A percentile compares a stretch with the other conserved stretches of the same genome.
Conservation (phyloP, 1,140 invertebrate genomes). For the Drosophila pseudoananassae region DNA sequence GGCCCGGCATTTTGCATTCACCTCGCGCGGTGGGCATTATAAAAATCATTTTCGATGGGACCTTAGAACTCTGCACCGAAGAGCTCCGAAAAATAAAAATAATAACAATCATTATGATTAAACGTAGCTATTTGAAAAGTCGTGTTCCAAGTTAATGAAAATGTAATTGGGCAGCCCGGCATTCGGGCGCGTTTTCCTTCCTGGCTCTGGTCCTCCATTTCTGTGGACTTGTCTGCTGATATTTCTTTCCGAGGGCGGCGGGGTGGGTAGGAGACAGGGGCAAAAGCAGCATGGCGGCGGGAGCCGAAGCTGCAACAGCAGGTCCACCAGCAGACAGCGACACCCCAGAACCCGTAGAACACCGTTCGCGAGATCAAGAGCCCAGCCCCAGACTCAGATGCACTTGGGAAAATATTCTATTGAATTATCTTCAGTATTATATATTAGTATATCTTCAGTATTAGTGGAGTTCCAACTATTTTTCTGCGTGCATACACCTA, state of each 20-base stretch:
- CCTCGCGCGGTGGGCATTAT: slow-evolving; percentile 39
- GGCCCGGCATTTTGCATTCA: slow-evolving; percentile 42
- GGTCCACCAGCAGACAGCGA: slow-evolving; percentile 38
- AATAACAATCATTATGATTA: slow-evolving; percentile 84
- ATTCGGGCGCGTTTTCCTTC: slow-evolving; percentile 52
- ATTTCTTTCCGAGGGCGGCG: background rate
- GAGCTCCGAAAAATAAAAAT: slow-evolving; percentile 50
- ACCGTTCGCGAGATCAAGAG: slow-evolving; percentile 21
- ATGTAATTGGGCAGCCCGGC: slow-evolving; percentile 76
- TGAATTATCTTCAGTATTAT: too few relatives aligned
- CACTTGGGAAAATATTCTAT: background rate
- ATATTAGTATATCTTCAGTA: too few relatives aligned
- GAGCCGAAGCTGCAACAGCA: slow-evolving; percentile 52
- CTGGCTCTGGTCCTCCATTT: slow-evolving; percentile 22
- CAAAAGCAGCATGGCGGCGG: slow-evolving; percentile 40
- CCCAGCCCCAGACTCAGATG: slow-evolving; percentile 12
- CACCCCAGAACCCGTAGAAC: slow-evolving; percentile 20
- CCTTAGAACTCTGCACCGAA: slow-evolving; percentile 49
- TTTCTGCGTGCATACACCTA: slow-evolving; percentile 16
- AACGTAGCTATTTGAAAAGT: slow-evolving; percentile 80
- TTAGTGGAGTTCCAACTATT: background rate
- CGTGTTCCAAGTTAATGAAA: slow-evolving; percentile 83
- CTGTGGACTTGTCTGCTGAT: slow-evolving; percentile 30
- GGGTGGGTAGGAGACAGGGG: slow-evolving; percentile 30
- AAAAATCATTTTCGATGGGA: slow-evolving; percentile 35